Percentiles rank a stretch among this genome's conserved stretches.
Conservation (phyloP, 1,140 invertebrate species). For the Anastrepha ludens region DNA sequence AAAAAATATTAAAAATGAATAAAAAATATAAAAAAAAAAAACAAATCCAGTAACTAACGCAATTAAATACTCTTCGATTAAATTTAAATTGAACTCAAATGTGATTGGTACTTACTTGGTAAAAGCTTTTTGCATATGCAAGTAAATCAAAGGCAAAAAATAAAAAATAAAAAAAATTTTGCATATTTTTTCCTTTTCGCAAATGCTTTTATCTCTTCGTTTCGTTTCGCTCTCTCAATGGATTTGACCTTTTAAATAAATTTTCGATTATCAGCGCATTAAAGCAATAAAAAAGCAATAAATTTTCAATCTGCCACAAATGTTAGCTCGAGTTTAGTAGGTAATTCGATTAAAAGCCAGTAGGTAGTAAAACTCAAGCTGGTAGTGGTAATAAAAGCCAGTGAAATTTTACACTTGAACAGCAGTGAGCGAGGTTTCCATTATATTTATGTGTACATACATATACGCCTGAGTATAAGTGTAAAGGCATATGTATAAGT, state of each 20-base stretch:
- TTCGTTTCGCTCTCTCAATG: slow-evolving; percentile 55
- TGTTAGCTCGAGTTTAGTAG: background rate
- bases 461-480: too few relatives aligned
- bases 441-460: too few relatives aligned
- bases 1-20: too few relatives aligned
- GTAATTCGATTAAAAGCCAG: background rate
- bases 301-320: slow-evolving; percentile 68
- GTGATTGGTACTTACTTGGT: too few relatives aligned
- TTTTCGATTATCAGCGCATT: slow-evolving; percentile 72
- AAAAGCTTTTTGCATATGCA: too few relatives aligned
- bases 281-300: slow-evolving; percentile 73
- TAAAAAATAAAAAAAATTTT: too few relatives aligned
- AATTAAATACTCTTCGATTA: too few relatives aligned
- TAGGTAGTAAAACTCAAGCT: background rate
- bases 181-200: background rate
- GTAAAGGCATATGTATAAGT: too few relatives aligned
- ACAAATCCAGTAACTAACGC: too few relatives aligned
- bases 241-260: slow-evolving; percentile 69
- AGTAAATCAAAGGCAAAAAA: too few relatives aligned
- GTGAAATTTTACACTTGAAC: background rate
- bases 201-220: background rate
- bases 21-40: too few relatives aligned
- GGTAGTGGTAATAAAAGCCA: slow-evolving; percentile 7
- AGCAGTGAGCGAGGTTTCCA: background rate
- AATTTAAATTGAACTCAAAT: too few relatives aligned